Conservation (phyloP, 1,140 invertebrate genomes). For the Colletes gigas region DNA sequence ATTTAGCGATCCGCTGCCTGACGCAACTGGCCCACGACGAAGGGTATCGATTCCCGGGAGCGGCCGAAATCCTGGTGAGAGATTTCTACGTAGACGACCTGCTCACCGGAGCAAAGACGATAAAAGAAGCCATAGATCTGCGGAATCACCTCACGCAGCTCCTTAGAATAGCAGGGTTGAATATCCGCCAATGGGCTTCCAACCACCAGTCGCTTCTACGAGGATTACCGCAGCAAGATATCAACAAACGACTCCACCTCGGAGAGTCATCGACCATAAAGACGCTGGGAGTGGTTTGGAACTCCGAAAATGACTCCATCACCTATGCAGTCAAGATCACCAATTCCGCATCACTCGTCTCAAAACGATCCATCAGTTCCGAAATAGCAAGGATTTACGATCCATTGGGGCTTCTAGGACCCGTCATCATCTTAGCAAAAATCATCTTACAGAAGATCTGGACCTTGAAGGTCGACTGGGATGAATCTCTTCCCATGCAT, state of each 20-base stretch:
- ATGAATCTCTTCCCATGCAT: neutral
- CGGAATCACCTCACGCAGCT: neutral
- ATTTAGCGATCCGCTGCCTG: neutral
- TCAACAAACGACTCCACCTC: neutral
- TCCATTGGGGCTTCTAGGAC: slow-evolving; percentile 5
- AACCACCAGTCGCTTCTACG: neutral
- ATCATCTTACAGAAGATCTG: slow-evolving; percentile 3
- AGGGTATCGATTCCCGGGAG: neutral
- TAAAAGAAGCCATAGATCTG: neutral
- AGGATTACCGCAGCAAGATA: neutral
- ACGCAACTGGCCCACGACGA: slow-evolving; percentile 4
- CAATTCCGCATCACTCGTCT: neutral
- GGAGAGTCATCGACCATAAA: neutral
- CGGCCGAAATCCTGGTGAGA: neutral
- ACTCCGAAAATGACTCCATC: neutral
- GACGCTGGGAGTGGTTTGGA: neutral
- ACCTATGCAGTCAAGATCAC: neutral
- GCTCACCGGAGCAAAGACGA: neutral
- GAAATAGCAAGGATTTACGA: slow-evolving; percentile 22
- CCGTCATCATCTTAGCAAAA: neutral
- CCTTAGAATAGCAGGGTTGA: neutral
- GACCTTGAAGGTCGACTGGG: neutral
- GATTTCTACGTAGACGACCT: slow-evolving; percentile 27
- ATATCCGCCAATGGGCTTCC: neutral
- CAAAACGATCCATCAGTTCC: slow-evolving; percentile 4